Percentiles rank a stretch among this genome's conserved stretches.
These are phyloP conservation scores for Pholis gunnellus DNA, from an alignment of 2,113 vertebrate species.

Conservation along the genomic window DNA sequence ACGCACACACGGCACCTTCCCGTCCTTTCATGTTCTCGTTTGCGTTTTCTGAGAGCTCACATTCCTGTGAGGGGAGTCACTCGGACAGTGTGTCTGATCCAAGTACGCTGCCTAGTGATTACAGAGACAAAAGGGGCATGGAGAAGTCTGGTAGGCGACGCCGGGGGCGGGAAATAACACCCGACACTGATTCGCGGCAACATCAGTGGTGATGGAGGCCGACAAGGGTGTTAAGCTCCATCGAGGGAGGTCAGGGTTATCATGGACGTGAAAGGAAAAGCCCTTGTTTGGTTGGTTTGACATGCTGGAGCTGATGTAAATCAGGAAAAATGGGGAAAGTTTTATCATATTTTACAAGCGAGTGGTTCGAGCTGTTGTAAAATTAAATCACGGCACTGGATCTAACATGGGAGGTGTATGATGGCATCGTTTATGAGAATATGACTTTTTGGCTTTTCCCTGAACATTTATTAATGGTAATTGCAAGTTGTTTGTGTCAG, in stretches of 20 bases:
- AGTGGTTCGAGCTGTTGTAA: neutral
- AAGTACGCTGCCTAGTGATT: constrained; percentile 55
- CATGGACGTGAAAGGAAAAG: constrained; percentile 20
- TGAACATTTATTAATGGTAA: constrained; percentile 18
- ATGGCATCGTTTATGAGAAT: neutral
- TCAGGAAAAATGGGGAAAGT: neutral
- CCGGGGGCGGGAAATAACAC: constrained; percentile 59
- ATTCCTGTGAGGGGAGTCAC: constrained; percentile 61
- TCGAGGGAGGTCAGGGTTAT: constrained; percentile 65
- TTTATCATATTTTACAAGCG: constrained; percentile 2
- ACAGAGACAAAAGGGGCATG: constrained; percentile 66
- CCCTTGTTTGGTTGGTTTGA: constrained; percentile 38
- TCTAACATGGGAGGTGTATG: neutral
- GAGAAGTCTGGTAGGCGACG: constrained; percentile 37
- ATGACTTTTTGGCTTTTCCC: neutral
- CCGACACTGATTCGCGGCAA: constrained; percentile 41
- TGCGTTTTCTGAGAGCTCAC: constrained; percentile 11
- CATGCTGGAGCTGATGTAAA: constrained; percentile 18
- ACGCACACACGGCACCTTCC: constrained; percentile 50
- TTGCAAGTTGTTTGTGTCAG: constrained; percentile 34
- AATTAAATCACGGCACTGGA: neutral
- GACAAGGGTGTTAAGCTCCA: constrained; percentile 74
- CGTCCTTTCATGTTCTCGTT: constrained; percentile 37
- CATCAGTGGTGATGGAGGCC: constrained; percentile 55
- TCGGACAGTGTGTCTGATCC: constrained; percentile 66